Conservation (phyloP, 2,888 invertebrate species). For the Spisula solida region DNA sequence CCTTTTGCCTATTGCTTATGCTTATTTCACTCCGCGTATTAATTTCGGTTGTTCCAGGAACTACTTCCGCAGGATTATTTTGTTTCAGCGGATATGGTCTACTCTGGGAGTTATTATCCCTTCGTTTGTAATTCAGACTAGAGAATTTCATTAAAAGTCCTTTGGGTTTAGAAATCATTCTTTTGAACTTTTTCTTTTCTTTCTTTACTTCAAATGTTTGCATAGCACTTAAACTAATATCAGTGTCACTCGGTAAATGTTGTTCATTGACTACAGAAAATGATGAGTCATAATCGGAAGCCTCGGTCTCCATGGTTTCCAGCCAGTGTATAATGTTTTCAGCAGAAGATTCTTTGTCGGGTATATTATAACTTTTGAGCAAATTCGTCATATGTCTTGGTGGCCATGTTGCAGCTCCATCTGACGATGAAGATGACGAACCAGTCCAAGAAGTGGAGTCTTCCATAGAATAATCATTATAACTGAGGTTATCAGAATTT, state of each 20-base stretch:
- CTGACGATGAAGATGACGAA: slow-evolving; percentile 71
- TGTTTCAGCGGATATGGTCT: slow-evolving; percentile 66
- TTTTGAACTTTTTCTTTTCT: slow-evolving; percentile 62
- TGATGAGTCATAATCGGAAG: slow-evolving; percentile 55
- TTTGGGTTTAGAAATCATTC: slow-evolving; percentile 68
- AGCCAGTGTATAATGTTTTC: slow-evolving; percentile 76
- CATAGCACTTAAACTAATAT: slow-evolving; percentile 68
- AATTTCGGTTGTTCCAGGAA: background rate
- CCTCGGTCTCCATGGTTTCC: slow-evolving; percentile 64
- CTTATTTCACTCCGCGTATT: background rate
- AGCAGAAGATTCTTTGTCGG: slow-evolving; percentile 71
- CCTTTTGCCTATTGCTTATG: slow-evolving; percentile 25
- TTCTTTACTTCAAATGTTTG: slow-evolving; percentile 67
- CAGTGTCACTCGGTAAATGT: slow-evolving; percentile 62
- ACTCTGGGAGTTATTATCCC: slow-evolving; percentile 59
- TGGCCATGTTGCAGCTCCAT: slow-evolving; percentile 75
- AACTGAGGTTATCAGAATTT: slow-evolving; percentile 73
- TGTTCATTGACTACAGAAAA: slow-evolving; percentile 62
- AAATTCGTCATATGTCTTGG: slow-evolving; percentile 72
- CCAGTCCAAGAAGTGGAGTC: slow-evolving; percentile 66
- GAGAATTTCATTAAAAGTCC: slow-evolving; percentile 68
- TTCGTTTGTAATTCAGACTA: slow-evolving; percentile 71
- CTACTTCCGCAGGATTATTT: slow-evolving; percentile 7
- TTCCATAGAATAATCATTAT: slow-evolving; percentile 67
- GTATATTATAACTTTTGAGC: slow-evolving; percentile 70